Base-by-base conservation (phyloP, 2,113 vertebrate genomes). In the Osmerus mordax region DNA sequence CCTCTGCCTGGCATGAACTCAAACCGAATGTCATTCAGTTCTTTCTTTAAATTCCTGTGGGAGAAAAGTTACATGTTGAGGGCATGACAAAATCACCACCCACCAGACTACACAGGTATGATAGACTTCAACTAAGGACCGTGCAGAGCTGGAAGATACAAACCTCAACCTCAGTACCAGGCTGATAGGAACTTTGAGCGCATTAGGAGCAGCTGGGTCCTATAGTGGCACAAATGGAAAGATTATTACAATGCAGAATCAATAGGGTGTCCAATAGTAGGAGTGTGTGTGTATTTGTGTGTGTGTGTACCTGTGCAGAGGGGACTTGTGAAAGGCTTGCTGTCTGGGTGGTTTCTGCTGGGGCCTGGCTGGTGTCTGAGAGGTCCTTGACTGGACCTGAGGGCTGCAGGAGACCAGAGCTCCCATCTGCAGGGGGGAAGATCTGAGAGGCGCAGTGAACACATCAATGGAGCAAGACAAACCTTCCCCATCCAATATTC, bases 1-100 rank as follows among this genome's bases (percentile, higher is more conserved):
- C 98, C 98, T 97, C 96, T 96, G 81, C 98, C 97, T 18, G 94
- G 94, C 91, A 97, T 97, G 86, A 99, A 99, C 89, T 99, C 98
- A 86, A 99, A 99, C 73, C 97, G 92, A 81, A 99, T 99, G 88
- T 99, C 98, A 69, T 99, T 99, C 79, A 99, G 94, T 77, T 99
- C 98, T 87, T 98, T 99, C 92, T 99, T 99, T 73, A 92, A 93
- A 91, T 99, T 99, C 87, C 98, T 96, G 78, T 1, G 62, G 76
- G 84, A 79, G 16, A 14, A 61, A 36, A 21, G 32, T 32, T 41
- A 65, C 9, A 36, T n/a, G 2, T 2, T 65, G 32, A 41, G 2
- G 16, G 19, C 11, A 12, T 59, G 29, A n/a, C 23, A 18, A 64
- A 8, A 32, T 64, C 16, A 16, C 62, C 7, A 12, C 0, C 18